Conservation (phyloP, 2,888 invertebrate species). For the Adela reaumurella region DNA sequence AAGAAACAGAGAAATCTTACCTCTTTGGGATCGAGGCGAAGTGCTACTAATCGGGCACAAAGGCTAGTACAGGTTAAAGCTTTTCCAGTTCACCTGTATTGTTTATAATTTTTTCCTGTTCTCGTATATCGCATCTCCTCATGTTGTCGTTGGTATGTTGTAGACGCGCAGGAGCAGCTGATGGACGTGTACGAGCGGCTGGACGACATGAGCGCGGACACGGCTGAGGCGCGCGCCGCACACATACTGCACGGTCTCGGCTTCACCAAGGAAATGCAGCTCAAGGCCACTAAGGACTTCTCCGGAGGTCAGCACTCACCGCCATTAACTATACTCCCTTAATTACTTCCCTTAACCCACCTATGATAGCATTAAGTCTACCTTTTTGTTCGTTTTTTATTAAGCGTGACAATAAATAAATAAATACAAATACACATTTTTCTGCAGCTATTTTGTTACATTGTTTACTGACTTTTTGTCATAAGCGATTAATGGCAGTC, state of each 20-base stretch:
- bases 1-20: too few relatives aligned
- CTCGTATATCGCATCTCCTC: neutral
- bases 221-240: slow-evolving; percentile 92
- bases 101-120: neutral
- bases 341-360: too few relatives aligned
- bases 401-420: too few relatives aligned
- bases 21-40: too few relatives aligned
- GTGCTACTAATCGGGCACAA: too few relatives aligned
- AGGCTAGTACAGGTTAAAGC: too few relatives aligned
- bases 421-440: too few relatives aligned
- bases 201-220: slow-evolving; percentile 94
- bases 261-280: slow-evolving; percentile 85
- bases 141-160: slow-evolving; percentile 5
- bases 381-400: too few relatives aligned
- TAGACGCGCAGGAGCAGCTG: slow-evolving; percentile 89
- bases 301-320: slow-evolving; percentile 62
- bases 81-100: too few relatives aligned
- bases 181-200: slow-evolving; percentile 97
- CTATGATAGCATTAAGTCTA: too few relatives aligned
- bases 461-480: neutral
- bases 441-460: neutral
- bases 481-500: too few relatives aligned
- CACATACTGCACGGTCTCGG: slow-evolving; percentile 95
- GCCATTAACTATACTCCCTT: too few relatives aligned
- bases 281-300: slow-evolving; percentile 80